A percentile compares a stretch with the other conserved stretches of the same genome.
phyloP scores from a whole-genome alignment of 2,888 invertebrate genomes.

The Cryptocephalus primarius region DNA sequence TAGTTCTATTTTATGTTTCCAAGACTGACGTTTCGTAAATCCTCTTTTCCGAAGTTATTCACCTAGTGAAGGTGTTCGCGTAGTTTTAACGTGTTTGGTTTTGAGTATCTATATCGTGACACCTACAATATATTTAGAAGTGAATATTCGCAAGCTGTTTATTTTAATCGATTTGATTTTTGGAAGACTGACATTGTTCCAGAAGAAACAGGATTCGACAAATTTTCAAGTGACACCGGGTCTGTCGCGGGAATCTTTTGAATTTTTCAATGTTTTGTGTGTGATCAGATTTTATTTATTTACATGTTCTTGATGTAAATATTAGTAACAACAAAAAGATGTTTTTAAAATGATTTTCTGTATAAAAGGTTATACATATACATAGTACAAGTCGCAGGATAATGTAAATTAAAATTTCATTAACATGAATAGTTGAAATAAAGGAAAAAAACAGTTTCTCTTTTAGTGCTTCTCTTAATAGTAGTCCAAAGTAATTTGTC shows the following conservation, averaged over 20 bases:
- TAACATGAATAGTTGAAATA: conserved; percentile 3
- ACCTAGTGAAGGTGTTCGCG: too few relatives aligned
- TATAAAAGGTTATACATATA: conserved; percentile 5
- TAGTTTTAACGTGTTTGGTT: too few relatives aligned
- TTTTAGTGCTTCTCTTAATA: too few relatives aligned
- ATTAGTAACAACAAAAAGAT: conserved; percentile 8
- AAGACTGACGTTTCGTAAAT: conserved; percentile 18
- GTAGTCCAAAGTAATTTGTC: too few relatives aligned
- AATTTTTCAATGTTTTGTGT: conserved; percentile 8
- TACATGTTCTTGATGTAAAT: conserved; percentile 11
- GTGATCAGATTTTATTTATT: conserved; percentile 17
- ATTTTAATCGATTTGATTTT: conserved; percentile 1
- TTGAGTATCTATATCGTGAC: too few relatives aligned
- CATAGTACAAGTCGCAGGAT: conserved; percentile 9
- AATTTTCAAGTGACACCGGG: not conserved
- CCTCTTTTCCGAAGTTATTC: not conserved
- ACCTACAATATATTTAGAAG: not conserved
- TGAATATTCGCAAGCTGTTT: not conserved
- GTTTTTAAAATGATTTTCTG: conserved; percentile 10
- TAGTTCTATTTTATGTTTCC: conserved; percentile 7
- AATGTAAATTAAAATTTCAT: conserved; percentile 7
- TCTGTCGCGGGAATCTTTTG: conserved; percentile 7
- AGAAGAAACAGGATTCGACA: too few relatives aligned
- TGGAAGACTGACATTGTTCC: not conserved
- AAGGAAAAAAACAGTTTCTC: conserved; percentile 1